Evolutionary conservation across 2,888 invertebrate species (phyloP).

Genomic region (Tenthredo amoena): DNA sequence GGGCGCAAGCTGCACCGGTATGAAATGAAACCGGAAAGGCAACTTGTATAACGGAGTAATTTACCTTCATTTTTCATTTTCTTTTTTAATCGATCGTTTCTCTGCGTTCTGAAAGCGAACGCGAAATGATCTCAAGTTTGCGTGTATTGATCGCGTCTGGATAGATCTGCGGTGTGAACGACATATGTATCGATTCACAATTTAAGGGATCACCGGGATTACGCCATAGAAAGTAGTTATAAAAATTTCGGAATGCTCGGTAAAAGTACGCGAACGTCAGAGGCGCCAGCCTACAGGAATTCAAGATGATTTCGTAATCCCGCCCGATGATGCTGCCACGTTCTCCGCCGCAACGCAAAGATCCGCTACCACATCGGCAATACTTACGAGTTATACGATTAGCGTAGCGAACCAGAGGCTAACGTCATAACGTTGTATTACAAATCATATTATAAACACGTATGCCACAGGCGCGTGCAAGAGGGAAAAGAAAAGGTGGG

Average conservation of each 20-base stretch:
- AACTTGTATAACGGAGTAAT: conserved; percentile 36
- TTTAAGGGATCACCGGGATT: conserved; percentile 21
- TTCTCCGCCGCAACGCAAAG: conserved; percentile 8
- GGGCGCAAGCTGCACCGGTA: conserved; percentile 35
- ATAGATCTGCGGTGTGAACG: background rate
- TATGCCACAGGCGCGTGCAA: conserved; percentile 7
- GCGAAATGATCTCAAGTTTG: background rate
- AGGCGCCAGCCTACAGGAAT: conserved; percentile 49
- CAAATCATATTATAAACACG: conserved; percentile 41
- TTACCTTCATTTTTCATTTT: conserved; percentile 28
- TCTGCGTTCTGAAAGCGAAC: background rate
- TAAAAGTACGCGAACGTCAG: conserved; percentile 48
- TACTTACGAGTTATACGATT: conserved; percentile 3
- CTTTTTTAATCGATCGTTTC: conserved; percentile 26
- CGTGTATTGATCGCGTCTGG: background rate
- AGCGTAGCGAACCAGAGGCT: background rate
- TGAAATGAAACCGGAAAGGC: conserved; percentile 36
- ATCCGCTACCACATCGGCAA: conserved; percentile 31
- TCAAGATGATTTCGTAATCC: conserved; percentile 45
- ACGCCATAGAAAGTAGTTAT: conserved; percentile 37
- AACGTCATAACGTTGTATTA: conserved; percentile 31
- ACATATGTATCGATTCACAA: background rate
- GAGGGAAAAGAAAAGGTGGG: background rate
- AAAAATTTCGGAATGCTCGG: conserved; percentile 48
- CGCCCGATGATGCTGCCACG: conserved; percentile 5